Base-by-base conservation (phyloP, 2,797 vertebrate genomes). In the Chaetodon trifasciatus region DNA sequence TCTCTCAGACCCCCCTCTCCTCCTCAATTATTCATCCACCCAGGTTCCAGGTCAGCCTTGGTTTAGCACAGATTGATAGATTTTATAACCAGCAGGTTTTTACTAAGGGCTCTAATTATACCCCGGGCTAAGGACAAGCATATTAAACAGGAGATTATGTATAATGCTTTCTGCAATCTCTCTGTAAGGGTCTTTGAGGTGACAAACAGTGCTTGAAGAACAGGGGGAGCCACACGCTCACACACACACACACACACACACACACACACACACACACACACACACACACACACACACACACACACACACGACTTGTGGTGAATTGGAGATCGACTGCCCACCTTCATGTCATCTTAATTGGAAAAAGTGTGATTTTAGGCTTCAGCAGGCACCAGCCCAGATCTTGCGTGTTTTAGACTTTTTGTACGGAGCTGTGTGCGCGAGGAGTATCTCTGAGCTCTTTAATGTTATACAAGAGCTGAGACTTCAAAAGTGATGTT, bases 11-110 rank as follows among this genome's bases (percentile, higher is more conserved):
- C 85, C 70, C 28, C 76, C 58, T 74, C 65, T 37, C 32, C 55
- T 62, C 32, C 57, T 83, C 65, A 83, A 72, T 84, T 89, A 89
- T 90, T 89, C 79, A 87, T 86, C 67, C 17, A 68, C 75, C 86
- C 76, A 60, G 76, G 74, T 83, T 90, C 60, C 65, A 79, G 77
- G 81, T 92, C 87, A 84, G 87, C 68, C 40, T 58, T 82, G 83
- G 86, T 90, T 92, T 83, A 81, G 70, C 74, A 62, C 74, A 79
- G 84, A 79, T 37, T 89, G 88, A 92, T 91, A 80, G 66, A 84
- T 86, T 91, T 89, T 89, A 78, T 74, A 83, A 91, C 71, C 65
- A 76, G 49, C 79, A 77, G 70, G 35, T 83, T 87, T 89, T 79
- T 70, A 75, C 75, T 81, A 65, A 89, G 86, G 71, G 71, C 82